Conservation (phyloP, 2,888 invertebrate species). For the Hydrotaea diabolus region DNA sequence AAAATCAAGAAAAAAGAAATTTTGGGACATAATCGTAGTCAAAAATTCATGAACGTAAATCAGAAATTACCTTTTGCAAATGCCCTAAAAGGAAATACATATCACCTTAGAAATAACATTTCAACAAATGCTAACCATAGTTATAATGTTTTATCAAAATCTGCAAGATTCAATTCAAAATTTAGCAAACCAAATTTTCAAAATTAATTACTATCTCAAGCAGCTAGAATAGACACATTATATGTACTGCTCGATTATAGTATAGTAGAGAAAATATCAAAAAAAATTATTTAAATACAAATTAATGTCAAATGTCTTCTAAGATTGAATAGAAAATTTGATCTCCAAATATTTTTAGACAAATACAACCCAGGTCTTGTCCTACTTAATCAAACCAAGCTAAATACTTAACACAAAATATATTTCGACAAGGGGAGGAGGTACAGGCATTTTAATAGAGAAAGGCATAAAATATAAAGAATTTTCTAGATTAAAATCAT, state of each 20-base stretch:
- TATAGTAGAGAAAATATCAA: constrained; percentile 1
- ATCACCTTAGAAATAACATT: not conserved
- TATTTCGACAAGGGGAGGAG: constrained; percentile 18
- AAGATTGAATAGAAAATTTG: constrained; percentile 25
- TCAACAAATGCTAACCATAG: not conserved
- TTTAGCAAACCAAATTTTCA: constrained; percentile 36
- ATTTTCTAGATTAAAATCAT: not conserved
- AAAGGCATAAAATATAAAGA: constrained; percentile 8
- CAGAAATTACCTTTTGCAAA: constrained; percentile 29
- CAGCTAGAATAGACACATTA: constrained; percentile 35
- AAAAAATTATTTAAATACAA: constrained; percentile 25
- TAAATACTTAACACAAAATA: constrained; percentile 41
- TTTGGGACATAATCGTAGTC: constrained; percentile 26
- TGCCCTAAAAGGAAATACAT: not conserved
- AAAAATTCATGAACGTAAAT: constrained; percentile 30
- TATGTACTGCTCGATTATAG: constrained; percentile 13
- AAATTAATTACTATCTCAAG: constrained; percentile 30
- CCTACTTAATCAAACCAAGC: constrained; percentile 34
- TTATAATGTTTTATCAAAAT: constrained; percentile 13
- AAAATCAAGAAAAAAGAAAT: constrained; percentile 41
- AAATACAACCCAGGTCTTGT: constrained; percentile 32
- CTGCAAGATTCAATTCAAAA: constrained; percentile 40
- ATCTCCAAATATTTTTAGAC: constrained; percentile 16
- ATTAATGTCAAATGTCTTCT: constrained; percentile 16
- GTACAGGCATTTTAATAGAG: constrained; percentile 27